A percentile compares a stretch with the other conserved stretches of the same genome.
Evolutionary conservation across 2,888 invertebrate species (phyloP).

Genomic region (Mycalesis mineus): DNA sequence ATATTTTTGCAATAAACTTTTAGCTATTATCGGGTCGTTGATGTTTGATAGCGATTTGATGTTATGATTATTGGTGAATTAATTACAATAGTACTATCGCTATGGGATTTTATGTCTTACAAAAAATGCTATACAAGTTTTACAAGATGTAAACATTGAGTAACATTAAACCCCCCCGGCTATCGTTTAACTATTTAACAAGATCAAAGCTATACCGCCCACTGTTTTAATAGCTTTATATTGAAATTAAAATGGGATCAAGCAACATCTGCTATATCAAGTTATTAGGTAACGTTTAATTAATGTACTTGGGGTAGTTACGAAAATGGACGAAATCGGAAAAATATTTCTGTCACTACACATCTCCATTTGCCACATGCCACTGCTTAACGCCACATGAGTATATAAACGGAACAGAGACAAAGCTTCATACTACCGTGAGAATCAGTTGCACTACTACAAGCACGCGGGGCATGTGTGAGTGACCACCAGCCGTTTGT

Average conservation of each 20-base stretch:
- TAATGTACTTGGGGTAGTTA: no score
- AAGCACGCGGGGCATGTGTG: no score
- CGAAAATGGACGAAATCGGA: no score
- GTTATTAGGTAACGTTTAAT: no score
- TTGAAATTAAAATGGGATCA: neutral
- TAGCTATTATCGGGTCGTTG: constrained; percentile 20
- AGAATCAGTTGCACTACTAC: no score
- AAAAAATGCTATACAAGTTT: neutral
- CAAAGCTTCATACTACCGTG: no score
- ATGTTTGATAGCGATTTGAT: constrained; percentile 8
- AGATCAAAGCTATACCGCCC: neutral
- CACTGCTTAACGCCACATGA: no score
- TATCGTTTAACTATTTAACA: neutral
- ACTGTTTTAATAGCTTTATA: neutral
- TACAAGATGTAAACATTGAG: neutral
- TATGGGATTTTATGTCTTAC: neutral
- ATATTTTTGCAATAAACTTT: constrained; percentile 13
- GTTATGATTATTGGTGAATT: constrained; percentile 5
- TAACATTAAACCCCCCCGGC: neutral
- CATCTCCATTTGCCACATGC: no score
- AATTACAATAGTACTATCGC: neutral
- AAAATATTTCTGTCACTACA: no score
- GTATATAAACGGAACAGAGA: no score
- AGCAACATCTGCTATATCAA: no score
- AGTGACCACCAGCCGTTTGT: no score